Conservation (phyloP, 1,140 invertebrate genomes). For the Drosophila sucinea region DNA sequence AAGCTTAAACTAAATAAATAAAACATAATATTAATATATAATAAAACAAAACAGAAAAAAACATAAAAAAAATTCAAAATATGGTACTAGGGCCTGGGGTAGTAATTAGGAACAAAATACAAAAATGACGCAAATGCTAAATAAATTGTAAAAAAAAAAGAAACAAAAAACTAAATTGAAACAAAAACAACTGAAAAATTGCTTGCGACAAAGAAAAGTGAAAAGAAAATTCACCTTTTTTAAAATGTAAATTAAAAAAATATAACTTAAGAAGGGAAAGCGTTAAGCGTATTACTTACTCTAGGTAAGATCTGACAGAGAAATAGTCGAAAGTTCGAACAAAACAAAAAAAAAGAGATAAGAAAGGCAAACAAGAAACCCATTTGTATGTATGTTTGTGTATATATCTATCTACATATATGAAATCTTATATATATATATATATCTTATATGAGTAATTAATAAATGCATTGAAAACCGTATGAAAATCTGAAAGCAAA, state of each 20-base stretch:
- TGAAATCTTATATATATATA: conserved; percentile 55
- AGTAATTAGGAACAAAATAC: conserved; percentile 57
- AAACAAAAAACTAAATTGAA: conserved; percentile 50
- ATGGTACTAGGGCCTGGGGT: conserved; percentile 76
- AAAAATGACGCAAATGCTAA: conserved; percentile 11
- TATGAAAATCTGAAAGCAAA: conserved; percentile 17
- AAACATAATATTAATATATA: conserved; percentile 20
- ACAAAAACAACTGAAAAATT: conserved; percentile 44
- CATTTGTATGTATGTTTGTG: conserved; percentile 78
- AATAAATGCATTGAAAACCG: conserved; percentile 78
- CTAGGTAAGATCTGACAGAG: neutral
- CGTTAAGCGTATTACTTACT: conserved; percentile 12
- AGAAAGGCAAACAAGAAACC: conserved; percentile 45
- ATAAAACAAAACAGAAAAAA: conserved; percentile 28
- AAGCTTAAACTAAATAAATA: conserved; percentile 53
- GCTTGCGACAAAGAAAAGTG: conserved; percentile 41
- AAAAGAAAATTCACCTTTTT: conserved; percentile 51
- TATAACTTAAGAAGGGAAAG: conserved; percentile 8
- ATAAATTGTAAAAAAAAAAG: conserved; percentile 51
- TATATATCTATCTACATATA: conserved; percentile 60
- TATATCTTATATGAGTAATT: conserved; percentile 68
- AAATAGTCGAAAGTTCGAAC: neutral
- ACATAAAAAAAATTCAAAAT: conserved; percentile 31
- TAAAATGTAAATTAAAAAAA: conserved; percentile 64
- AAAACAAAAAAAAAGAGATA: conserved; percentile 34